Conservation (phyloP, 2,888 invertebrate species). For the Pyrgus malvae region DNA sequence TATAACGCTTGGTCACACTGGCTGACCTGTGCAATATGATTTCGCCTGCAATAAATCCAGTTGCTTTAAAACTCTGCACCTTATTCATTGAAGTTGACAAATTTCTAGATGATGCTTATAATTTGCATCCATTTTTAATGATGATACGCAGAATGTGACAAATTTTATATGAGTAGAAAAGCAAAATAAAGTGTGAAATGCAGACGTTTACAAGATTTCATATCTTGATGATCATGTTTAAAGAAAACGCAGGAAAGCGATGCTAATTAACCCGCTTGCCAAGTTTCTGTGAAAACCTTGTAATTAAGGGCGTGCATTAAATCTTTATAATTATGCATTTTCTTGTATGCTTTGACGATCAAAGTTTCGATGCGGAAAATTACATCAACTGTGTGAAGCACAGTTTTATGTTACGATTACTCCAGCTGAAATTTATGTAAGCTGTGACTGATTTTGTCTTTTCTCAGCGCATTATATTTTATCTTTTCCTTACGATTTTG, state of each 20-base stretch:
- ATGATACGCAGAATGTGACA: constrained; percentile 1
- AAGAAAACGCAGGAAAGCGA: constrained; percentile 25
- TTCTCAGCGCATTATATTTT: not conserved
- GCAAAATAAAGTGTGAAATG: constrained; percentile 9
- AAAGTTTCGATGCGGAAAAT: constrained; percentile 21
- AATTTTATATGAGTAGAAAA: constrained; percentile 9
- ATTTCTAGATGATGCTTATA: not conserved
- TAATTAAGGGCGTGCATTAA: constrained; percentile 28
- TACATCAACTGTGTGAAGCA: constrained; percentile 3
- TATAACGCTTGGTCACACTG: not conserved
- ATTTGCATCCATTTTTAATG: not conserved
- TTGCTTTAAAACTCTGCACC: not conserved
- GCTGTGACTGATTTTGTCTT: not conserved
- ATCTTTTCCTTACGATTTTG: not conserved
- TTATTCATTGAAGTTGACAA: not conserved
- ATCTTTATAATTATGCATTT: constrained; percentile 18
- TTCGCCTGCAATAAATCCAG: not conserved
- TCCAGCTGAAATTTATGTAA: constrained; percentile 9
- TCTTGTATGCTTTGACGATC: constrained; percentile 22
- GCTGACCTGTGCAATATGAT: not conserved
- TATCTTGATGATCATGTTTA: constrained; percentile 17
- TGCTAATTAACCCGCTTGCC: constrained; percentile 35
- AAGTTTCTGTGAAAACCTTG: constrained; percentile 35
- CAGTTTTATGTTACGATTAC: constrained; percentile 3
- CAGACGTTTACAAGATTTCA: constrained; percentile 10